Evolutionary conservation across 1,140 invertebrate genomes (phyloP).

Genomic region (Apis laboriosa): DNA sequence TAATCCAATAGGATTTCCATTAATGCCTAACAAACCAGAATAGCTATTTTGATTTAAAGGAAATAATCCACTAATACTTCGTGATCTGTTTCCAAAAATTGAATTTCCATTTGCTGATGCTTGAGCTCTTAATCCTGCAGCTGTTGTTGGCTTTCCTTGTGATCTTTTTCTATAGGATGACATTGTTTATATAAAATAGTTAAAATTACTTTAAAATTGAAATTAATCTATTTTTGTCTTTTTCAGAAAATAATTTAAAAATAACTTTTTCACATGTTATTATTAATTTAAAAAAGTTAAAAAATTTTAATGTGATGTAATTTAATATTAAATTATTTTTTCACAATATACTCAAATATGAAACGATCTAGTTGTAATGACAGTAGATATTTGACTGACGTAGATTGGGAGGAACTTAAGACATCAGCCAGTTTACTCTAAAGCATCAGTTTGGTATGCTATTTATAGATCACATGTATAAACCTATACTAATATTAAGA

Average conservation of each 20-base stretch:
- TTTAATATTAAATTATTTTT: background rate
- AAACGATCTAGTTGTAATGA: slow-evolving; percentile 65
- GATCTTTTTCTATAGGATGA: slow-evolving; percentile 77
- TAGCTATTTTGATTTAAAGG: slow-evolving; percentile 74
- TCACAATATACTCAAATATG: slow-evolving; percentile 12
- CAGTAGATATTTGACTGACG: slow-evolving; percentile 77
- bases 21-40: slow-evolving; percentile 69
- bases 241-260: background rate
- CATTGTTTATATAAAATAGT: slow-evolving; percentile 63
- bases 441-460: slow-evolving; percentile 71
- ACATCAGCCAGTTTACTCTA: slow-evolving; percentile 71
- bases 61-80: slow-evolving; percentile 78
- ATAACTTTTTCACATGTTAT: slow-evolving; percentile 30
- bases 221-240: background rate
- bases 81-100: slow-evolving; percentile 79
- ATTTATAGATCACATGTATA: slow-evolving; percentile 76
- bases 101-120: slow-evolving; percentile 79
- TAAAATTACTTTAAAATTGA: slow-evolving; percentile 28
- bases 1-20: slow-evolving; percentile 62
- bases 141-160: slow-evolving; percentile 77
- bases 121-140: slow-evolving; percentile 78
- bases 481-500: slow-evolving; percentile 68
- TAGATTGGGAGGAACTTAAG: slow-evolving; percentile 68
- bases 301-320: background rate
- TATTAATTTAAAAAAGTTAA: background rate